phyloP scores from a whole-genome alignment of 2,113 vertebrate genomes.

The Gymnobelideus leadbeateri region DNA sequence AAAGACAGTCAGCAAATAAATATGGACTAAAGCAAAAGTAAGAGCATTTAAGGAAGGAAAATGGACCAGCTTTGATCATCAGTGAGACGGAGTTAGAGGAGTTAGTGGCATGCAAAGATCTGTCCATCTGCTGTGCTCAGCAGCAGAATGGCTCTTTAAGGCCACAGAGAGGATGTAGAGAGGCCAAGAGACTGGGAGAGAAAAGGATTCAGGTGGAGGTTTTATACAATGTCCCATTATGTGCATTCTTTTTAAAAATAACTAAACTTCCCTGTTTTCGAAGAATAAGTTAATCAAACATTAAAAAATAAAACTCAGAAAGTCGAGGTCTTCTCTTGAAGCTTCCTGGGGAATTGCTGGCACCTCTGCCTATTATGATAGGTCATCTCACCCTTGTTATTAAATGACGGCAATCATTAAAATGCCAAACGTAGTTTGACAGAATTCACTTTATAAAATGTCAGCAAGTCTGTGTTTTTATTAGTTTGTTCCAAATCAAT shows the following conservation, averaged over 20 bases:
- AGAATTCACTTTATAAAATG: slow-evolving; percentile 86
- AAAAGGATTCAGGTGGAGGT: slow-evolving; percentile 28
- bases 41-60: not conserved
- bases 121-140: slow-evolving; percentile 29
- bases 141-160: slow-evolving; percentile 11
- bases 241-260: not conserved
- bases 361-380: slow-evolving; percentile 59
- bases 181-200: slow-evolving; percentile 12
- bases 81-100: not conserved
- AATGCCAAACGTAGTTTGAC: slow-evolving; percentile 83
- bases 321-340: slow-evolving; percentile 27
- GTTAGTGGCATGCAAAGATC: not conserved
- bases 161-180: not conserved
- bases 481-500: slow-evolving; percentile 86
- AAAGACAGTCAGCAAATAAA: not conserved
- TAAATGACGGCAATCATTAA: slow-evolving; percentile 83
- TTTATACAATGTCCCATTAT: slow-evolving; percentile 3
- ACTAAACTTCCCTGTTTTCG: slow-evolving; percentile 41
- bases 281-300: slow-evolving; percentile 66
- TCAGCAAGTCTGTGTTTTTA: slow-evolving; percentile 87
- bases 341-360: slow-evolving; percentile 65
- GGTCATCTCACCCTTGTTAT: slow-evolving; percentile 78
- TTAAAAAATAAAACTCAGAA: slow-evolving; percentile 67
- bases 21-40: not conserved
- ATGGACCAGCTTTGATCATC: not conserved